Evolutionary conservation across 2,888 invertebrate genomes (phyloP).

Genomic region (Phoronis australis): DNA sequence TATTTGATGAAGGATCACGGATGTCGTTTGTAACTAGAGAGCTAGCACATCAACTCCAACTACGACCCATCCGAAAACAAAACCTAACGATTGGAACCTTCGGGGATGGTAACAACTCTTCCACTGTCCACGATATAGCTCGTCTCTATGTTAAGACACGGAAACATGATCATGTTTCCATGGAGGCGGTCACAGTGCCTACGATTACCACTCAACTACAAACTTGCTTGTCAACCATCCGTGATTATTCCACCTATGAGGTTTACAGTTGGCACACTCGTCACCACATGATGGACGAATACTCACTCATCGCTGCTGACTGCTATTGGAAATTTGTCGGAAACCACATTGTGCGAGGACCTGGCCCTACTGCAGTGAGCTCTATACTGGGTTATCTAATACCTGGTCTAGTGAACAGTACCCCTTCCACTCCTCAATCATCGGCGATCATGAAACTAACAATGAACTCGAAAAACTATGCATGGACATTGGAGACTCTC

Average conservation of each 20-base stretch:
- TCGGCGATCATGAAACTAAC: too few species aligned
- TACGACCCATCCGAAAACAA: conserved; percentile 5
- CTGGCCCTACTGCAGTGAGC: conserved; percentile 14
- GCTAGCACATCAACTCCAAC: conserved; percentile 9
- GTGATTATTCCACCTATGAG: conserved; percentile 5
- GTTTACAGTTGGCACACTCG: conserved; percentile 12
- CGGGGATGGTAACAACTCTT: conserved; percentile 7
- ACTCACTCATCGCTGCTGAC: conserved; percentile 15
- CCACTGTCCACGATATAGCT: conserved; percentile 4
- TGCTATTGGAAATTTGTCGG: conserved; percentile 14
- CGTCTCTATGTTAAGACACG: conserved; percentile 4
- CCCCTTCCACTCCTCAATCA: too few species aligned
- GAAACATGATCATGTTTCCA: conserved; percentile 5
- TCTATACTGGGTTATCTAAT: conserved; percentile 14
- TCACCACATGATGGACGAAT: conserved; percentile 4
- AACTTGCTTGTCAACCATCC: not conserved
- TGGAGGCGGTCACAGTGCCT: conserved; percentile 14
- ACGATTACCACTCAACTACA: conserved; percentile 12
- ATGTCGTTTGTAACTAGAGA: conserved; percentile 11
- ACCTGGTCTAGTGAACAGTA: conserved; percentile 9
- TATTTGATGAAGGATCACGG: conserved; percentile 14
- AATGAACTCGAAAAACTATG: conserved; percentile 8
- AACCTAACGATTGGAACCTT: conserved; percentile 7
- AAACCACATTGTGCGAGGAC: conserved; percentile 8
- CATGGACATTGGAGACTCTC: conserved; percentile 13